Evolutionary conservation across 2,797 vertebrate species (phyloP), one percentile per base, ranked within the genome.

Genomic region (Danio jaintianensis): DNA sequence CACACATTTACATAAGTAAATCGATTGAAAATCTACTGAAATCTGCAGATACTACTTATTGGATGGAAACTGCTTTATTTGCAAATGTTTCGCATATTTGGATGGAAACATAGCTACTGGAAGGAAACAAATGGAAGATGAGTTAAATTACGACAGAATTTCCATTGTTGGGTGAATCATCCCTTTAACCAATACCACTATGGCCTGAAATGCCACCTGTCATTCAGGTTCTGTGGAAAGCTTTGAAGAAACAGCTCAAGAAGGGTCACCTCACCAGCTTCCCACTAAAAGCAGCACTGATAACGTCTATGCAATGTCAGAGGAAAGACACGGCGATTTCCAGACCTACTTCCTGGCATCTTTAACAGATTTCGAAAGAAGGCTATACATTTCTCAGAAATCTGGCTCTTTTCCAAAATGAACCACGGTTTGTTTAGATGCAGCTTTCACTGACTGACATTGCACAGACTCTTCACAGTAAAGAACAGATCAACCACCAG

Each of bases 301-400:
- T 67, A 71, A 79, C 56, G 73, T 87, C 87, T 93, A 90, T 93
- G 91, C 92, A 90, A 88, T 89, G 92, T 89, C 92, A 92, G 79
- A 55, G 68, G 48, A 67, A 81, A 71, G 62, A 36, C 18, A 72
- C 7, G 1, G 36, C 47, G 61, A 66, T 43, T 16, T 56, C 38
- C 6, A 11, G 22, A 77, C 67, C 22, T 67, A 72, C 36, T 75
- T 66, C 4, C 47, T 63, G 67, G 6, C 20, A 45, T 67, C 69
- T 55, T 72, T 56, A 66, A 12, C 56, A 2, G 7, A 70, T 73
- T 80, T 80, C 12, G 8, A 40, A 63, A 72, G 69, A 45, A 11
- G 63, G 40, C 63, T 36, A 61, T 43, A 61, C 3, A 42, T 42
- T 48, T 47, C 47, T 47, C 61, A 4, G 3, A 53, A 29, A 45